Base-by-base conservation (phyloP, 2,113 vertebrate genomes). In the Brienomyrus brachyistius region DNA sequence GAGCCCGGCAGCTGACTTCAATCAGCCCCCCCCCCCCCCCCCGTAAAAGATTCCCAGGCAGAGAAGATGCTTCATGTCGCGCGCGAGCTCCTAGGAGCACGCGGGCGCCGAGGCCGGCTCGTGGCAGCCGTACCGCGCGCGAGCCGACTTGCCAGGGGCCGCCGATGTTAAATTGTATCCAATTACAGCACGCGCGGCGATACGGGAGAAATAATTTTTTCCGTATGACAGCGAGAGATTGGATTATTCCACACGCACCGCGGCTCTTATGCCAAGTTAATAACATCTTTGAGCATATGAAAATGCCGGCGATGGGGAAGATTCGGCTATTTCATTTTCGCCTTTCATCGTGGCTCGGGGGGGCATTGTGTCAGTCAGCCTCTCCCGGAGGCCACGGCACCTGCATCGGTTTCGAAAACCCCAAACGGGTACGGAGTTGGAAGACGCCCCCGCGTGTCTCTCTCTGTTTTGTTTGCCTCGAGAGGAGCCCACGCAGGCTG, bases 131-230 rank as follows among this genome's bases (percentile, higher is more conserved):
- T 93, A 21, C 92, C 90, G 94, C 92, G 92, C 92, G 92, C 62
- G 9, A 70, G 62, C 92, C 93, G 92, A 94, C 93, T 91, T 94
- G 94, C 94, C 95, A 93, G 94, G 94, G 94, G 95, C 94, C 93
- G 92, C 92, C 91, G 93, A 94, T 95, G 95, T 95, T 96, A 95
- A 96, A 96, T 95, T 94, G 95, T 95, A 94, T 96, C 95, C 94
- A 96, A 96, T 95, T 95, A 95, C 93, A 92, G 93, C 92, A 91
- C 92, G 92, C 91, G 94, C 91, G 90, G 94, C 91, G 92, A 94
- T 93, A 94, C 91, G 91, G 92, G 91, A 77, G 85, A 66, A 90
- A 91, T 94, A 94, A 95, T 95, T 96, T 93, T 94, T 94, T 92
- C 92, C 91, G 91, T 93, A 93, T 94, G 94, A 94, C 94, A 93